phyloP scores from a whole-genome alignment of 35 echinoderm and acorn worm species.

The Chiridota heheva region DNA sequence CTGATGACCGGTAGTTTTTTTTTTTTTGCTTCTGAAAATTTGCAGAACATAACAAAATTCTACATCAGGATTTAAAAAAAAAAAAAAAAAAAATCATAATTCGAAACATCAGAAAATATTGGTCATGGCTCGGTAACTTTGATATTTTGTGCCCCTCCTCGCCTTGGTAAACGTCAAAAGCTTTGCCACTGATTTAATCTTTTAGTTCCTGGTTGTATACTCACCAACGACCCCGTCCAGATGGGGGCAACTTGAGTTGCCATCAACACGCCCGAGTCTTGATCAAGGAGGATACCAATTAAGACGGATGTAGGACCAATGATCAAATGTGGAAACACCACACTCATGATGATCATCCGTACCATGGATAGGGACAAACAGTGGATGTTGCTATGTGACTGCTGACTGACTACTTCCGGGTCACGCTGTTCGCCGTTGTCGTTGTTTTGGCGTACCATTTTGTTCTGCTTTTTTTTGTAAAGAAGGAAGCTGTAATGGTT shows the following conservation, averaged over 20 bases:
- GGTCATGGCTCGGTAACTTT: too few species aligned
- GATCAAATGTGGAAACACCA: constrained; percentile 24
- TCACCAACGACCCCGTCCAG: constrained; percentile 32
- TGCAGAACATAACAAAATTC: not conserved
- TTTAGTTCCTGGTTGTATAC: not conserved
- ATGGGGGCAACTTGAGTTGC: constrained; percentile 37
- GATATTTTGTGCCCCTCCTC: too few species aligned
- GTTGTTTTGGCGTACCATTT: too few species aligned
- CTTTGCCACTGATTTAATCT: too few species aligned
- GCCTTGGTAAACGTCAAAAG: too few species aligned
- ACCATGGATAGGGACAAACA: constrained; percentile 17
- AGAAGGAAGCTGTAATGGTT: too few species aligned
- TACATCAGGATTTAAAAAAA: not conserved
- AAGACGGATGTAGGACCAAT: constrained; percentile 11
- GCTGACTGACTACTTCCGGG: too few species aligned
- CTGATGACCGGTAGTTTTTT: not conserved
- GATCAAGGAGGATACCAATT: constrained; percentile 15
- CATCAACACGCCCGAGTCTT: constrained; percentile 2
- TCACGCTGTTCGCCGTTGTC: too few species aligned
- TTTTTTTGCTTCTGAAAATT: not conserved
- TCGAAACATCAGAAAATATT: not conserved
- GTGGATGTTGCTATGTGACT: too few species aligned
- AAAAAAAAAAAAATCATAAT: not conserved
- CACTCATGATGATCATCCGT: constrained; percentile 1
- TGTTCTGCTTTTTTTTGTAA: too few species aligned